A percentile compares a stretch with the other conserved stretches of the same genome.
These are phyloP conservation scores for Alcedo atthis DNA, from an alignment of 2,797 vertebrate species.

Conservation along the genomic window DNA sequence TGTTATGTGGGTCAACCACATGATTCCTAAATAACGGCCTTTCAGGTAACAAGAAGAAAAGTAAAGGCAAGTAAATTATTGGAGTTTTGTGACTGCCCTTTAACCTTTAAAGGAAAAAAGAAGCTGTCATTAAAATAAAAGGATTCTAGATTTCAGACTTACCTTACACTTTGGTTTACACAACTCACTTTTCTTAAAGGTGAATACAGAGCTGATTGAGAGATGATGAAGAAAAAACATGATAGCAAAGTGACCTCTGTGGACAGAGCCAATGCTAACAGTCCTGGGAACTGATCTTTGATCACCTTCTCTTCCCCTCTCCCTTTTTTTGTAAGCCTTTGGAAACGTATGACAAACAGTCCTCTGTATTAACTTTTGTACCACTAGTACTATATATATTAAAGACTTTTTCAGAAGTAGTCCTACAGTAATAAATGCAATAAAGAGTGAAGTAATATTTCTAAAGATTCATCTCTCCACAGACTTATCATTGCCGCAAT, in stretches of 20 bases:
- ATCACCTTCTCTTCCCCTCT: conserved; percentile 8
- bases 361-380: background rate
- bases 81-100: background rate
- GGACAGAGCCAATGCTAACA: conserved; percentile 18
- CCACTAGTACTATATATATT: background rate
- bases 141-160: background rate
- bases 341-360: conserved; percentile 9
- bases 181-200: conserved; percentile 1
- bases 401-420: background rate
- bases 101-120: background rate
- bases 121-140: background rate
- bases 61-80: background rate
- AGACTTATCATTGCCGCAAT: background rate
- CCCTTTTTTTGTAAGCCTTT: background rate
- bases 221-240: conserved; percentile 14
- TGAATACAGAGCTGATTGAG: background rate
- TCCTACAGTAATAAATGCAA: background rate
- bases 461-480: background rate
- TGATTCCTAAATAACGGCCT: background rate
- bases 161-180: conserved; percentile 4
- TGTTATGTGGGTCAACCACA: background rate
- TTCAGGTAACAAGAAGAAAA: background rate
- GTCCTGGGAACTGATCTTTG: conserved; percentile 29
- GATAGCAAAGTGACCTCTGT: conserved; percentile 5
- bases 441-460: background rate